Conservation (phyloP, 2,888 invertebrate species). For the Drosophila emarginata region DNA sequence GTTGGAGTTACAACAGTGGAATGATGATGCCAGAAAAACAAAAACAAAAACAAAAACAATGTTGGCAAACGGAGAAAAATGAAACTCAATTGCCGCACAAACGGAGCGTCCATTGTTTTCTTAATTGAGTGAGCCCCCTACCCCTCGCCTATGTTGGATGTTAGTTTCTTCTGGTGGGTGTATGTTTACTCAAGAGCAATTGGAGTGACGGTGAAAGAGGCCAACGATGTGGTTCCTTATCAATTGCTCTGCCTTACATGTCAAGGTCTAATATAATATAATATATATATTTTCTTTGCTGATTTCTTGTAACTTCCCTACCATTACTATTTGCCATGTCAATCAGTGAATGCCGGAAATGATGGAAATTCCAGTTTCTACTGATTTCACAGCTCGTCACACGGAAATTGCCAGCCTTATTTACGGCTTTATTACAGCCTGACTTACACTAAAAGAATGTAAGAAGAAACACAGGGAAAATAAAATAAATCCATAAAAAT, state of each 20-base stretch:
- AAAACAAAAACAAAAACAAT: constrained; percentile 26
- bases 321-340: constrained; percentile 18
- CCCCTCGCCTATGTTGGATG: not conserved
- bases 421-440: constrained; percentile 33
- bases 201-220: not conserved
- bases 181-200: constrained; percentile 26
- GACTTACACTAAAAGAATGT: not conserved
- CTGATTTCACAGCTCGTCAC: constrained; percentile 45
- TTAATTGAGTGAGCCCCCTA: constrained; percentile 43
- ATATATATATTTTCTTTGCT: not conserved
- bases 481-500: constrained; percentile 6
- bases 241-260: constrained; percentile 43
- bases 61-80: constrained; percentile 21
- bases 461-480: not conserved
- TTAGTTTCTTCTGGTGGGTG: not conserved
- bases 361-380: constrained; percentile 42
- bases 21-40: constrained; percentile 16
- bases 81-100: constrained; percentile 48
- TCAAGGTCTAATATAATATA: constrained; percentile 14
- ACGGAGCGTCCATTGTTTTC: constrained; percentile 46
- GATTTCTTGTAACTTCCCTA: constrained; percentile 13
- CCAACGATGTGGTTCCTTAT: constrained; percentile 26
- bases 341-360: constrained; percentile 48
- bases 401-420: constrained; percentile 46
- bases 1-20: not conserved